Evolutionary conservation across 2,888 invertebrate genomes (phyloP).

Genomic region (Steromphala cineraria): DNA sequence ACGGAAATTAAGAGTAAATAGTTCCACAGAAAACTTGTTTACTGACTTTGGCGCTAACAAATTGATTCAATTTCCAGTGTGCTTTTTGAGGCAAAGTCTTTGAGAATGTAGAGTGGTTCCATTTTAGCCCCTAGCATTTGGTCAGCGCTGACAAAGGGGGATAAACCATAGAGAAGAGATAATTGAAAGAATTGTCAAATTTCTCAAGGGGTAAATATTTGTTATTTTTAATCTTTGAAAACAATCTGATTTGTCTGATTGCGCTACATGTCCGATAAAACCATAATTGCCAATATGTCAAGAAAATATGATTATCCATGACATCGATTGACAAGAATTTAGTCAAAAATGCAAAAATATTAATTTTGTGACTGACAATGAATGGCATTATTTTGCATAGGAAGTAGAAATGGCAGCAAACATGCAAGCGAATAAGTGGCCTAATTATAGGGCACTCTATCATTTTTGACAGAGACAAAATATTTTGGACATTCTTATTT

Average conservation of each 20-base stretch:
- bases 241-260: not conserved
- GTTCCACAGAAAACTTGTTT: not conserved
- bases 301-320: too few relatives aligned
- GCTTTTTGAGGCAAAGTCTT: not conserved
- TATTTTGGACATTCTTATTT: too few relatives aligned
- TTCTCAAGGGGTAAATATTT: not conserved
- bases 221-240: conserved; percentile 14
- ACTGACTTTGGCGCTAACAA: conserved; percentile 2
- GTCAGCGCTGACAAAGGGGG: not conserved
- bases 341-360: too few relatives aligned
- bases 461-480: too few relatives aligned
- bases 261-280: not conserved
- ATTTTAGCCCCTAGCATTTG: not conserved
- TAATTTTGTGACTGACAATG: too few relatives aligned
- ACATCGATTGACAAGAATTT: too few relatives aligned
- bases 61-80: conserved; percentile 17
- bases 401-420: too few relatives aligned
- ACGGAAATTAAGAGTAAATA: conserved; percentile 17
- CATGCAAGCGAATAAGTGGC: too few relatives aligned
- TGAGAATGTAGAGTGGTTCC: not conserved
- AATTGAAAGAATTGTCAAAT: conserved; percentile 16
- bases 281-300: not conserved
- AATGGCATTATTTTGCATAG: too few relatives aligned
- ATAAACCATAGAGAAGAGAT: not conserved
- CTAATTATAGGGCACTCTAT: too few relatives aligned